Base-by-base conservation (phyloP, 2,888 invertebrate genomes). In the Drosophila borborema region DNA sequence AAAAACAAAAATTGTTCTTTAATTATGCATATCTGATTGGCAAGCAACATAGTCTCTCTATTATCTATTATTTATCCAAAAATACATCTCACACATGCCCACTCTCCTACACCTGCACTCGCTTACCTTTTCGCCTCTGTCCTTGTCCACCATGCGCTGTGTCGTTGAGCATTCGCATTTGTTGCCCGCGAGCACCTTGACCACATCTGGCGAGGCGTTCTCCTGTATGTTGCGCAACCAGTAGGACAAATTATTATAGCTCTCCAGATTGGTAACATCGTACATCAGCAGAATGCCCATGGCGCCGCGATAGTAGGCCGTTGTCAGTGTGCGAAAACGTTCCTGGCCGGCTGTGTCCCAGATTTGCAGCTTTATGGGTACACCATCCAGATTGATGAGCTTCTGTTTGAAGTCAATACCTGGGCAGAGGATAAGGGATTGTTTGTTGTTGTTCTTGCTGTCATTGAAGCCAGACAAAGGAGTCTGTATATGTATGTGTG, bases 201-300 rank as follows among this genome's bases (percentile, higher is more conserved):
- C 96, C 48, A 97, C 97, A 91, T 97, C 96, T 54, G 97, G 96
- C 14, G 97, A 96, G 49, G 97, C 97, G 91, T 97, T 97, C 97
- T 97, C 97, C 94, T 97, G 96, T 82, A 98, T 97, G 93, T 97
- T 97, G 92, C 97, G 95, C 74, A 98, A 94, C 98, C 98, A 98
- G 92, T 98, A 98, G 10, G 97, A 96, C 79, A 98, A 94, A 93
- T 97, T 97, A 92, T 97, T 97, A 92, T 97, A 98, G n/a, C 97
- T 97, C 90, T 97, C 97, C 90, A 97, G 94, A 93, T 97, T 97
- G 46, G 98, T 97, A 81, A 97, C 97, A 92, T 98, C 98, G 92
- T 98, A 98, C 95, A 98, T 97, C 28, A 98, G 94, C 54, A 98
- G 94, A 84, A 98, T 97, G 60, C 98, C 98, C 97, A 97, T 97